Evolutionary conservation across 1,140 invertebrate species (phyloP).

Genomic region (Drosophila albomicans): DNA sequence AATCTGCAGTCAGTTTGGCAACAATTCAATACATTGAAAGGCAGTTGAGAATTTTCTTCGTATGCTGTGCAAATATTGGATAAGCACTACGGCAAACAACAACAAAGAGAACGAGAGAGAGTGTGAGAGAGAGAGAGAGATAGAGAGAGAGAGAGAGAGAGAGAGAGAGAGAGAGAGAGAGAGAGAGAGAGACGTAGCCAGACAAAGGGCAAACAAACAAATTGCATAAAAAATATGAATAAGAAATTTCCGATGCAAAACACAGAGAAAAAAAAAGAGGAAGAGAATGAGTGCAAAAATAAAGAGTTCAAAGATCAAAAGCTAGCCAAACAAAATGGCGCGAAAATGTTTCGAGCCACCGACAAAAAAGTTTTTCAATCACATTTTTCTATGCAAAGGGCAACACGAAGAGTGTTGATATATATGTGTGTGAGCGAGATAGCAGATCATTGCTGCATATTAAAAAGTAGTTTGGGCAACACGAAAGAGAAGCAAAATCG

Average conservation of each 20-base stretch:
- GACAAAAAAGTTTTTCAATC: conserved; percentile 71
- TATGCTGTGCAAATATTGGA: conserved; percentile 39
- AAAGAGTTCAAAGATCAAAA: conserved; percentile 48
- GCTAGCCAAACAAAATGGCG: conserved; percentile 55
- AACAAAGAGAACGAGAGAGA: conserved; percentile 15
- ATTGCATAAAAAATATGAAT: conserved; percentile 48
- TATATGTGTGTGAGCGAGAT: background rate
- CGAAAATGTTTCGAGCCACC: conserved; percentile 54
- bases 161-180: background rate
- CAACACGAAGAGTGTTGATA: conserved; percentile 2
- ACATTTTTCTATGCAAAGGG: conserved; percentile 46
- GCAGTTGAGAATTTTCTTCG: conserved; percentile 19
- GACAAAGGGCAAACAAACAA: conserved; percentile 41
- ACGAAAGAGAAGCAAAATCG: conserved; percentile 28
- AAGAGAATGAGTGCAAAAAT: background rate
- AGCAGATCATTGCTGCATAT: conserved; percentile 47
- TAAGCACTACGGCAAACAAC: conserved; percentile 34
- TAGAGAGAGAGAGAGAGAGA: background rate
- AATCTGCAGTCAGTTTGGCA: conserved; percentile 9
- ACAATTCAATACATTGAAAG: conserved; percentile 26
- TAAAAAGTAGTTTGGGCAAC: conserved; percentile 59
- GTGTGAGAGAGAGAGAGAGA: background rate
- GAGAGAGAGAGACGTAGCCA: conserved; percentile 6
- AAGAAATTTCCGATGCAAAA: background rate
- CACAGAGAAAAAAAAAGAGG: background rate